Conservation (phyloP, 2,888 invertebrate species). For the Ophraella communa region DNA sequence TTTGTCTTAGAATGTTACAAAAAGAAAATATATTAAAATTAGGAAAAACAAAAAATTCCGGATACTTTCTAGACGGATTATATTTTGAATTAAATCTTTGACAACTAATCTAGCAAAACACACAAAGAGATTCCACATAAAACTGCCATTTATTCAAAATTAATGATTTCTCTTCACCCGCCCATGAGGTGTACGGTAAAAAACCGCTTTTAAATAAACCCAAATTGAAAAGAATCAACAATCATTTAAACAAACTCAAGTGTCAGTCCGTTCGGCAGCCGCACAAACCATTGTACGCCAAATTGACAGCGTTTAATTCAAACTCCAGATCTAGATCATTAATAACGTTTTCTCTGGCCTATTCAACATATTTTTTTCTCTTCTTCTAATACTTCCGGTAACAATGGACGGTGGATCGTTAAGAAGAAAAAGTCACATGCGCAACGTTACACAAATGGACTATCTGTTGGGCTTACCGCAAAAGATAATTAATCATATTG, state of each 20-base stretch:
- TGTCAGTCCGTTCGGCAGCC: constrained; percentile 22
- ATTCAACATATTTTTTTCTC: constrained; percentile 52
- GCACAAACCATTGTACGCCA: constrained; percentile 33
- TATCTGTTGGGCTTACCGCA: constrained; percentile 58
- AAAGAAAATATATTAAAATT: too few relatives aligned
- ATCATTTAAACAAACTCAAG: constrained; percentile 37
- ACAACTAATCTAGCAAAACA: too few relatives aligned
- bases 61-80: too few relatives aligned
- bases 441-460: constrained; percentile 49
- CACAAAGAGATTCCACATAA: too few relatives aligned
- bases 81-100: too few relatives aligned
- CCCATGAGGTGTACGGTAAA: neutral
- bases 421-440: constrained; percentile 51
- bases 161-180: neutral
- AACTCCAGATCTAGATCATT: constrained; percentile 57
- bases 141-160: neutral
- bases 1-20: too few relatives aligned
- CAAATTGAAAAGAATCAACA: constrained; percentile 25
- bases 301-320: constrained; percentile 48
- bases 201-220: constrained; percentile 9
- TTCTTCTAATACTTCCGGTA: constrained; percentile 53
- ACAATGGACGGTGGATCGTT: constrained; percentile 53
- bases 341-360: constrained; percentile 55
- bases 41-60: too few relatives aligned
- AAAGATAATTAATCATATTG: constrained; percentile 56